Evolutionary conservation across 2,888 invertebrate genomes (phyloP).

Genomic region (Euzophera pinguis): DNA sequence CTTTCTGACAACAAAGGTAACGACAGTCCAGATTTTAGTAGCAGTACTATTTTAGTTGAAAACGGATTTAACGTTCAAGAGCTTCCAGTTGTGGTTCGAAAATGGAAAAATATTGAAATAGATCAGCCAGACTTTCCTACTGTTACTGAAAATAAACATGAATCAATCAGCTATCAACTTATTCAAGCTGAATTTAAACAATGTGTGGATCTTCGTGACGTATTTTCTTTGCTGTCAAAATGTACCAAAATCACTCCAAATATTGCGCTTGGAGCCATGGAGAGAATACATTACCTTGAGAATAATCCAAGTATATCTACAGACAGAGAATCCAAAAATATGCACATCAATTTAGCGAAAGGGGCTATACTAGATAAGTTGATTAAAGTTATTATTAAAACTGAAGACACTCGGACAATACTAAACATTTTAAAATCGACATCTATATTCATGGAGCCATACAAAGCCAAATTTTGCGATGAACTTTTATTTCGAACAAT

Average conservation of each 20-base stretch:
- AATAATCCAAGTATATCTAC: slow-evolving; percentile 41
- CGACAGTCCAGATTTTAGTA: slow-evolving; percentile 51
- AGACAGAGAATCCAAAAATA: slow-evolving; percentile 35
- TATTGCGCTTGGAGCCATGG: slow-evolving; percentile 71
- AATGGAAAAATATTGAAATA: slow-evolving; percentile 59
- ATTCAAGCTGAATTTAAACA: slow-evolving; percentile 70
- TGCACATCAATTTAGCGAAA: slow-evolving; percentile 58
- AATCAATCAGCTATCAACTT: slow-evolving; percentile 54
- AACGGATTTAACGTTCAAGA: slow-evolving; percentile 84
- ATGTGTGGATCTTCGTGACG: slow-evolving; percentile 63
- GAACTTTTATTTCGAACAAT: slow-evolving; percentile 81
- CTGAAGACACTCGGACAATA: slow-evolving; percentile 70
- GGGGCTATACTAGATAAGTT: slow-evolving; percentile 71
- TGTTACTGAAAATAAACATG: slow-evolving; percentile 31
- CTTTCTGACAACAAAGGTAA: slow-evolving; percentile 52
- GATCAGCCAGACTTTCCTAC: slow-evolving; percentile 37
- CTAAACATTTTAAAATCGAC: slow-evolving; percentile 61
- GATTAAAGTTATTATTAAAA: slow-evolving; percentile 61
- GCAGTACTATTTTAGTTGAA: slow-evolving; percentile 81
- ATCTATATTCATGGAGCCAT: slow-evolving; percentile 60
- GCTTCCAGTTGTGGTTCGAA: slow-evolving; percentile 82
- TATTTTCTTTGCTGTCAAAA: slow-evolving; percentile 67
- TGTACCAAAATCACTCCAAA: slow-evolving; percentile 74
- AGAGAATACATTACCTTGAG: slow-evolving; percentile 67
- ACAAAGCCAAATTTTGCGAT: slow-evolving; percentile 78